Percentiles rank a stretch among this genome's conserved stretches.
These are phyloP conservation scores for Strigamia maritima DNA, from an alignment of 2,888 invertebrate genomes.

Conservation along the genomic window DNA sequence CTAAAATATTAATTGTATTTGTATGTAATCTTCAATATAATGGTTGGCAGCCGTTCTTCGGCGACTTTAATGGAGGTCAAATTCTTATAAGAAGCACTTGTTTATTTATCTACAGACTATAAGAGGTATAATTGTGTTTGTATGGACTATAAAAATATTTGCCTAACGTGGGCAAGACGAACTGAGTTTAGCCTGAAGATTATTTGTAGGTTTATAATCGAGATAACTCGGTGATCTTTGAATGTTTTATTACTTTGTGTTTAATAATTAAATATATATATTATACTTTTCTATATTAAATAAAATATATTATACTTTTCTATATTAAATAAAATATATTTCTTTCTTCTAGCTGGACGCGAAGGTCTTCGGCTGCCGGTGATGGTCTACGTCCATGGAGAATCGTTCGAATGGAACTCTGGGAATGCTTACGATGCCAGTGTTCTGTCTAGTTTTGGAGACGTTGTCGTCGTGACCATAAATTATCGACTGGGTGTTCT, in stretches of 20 bases:
- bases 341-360: slow-evolving; percentile 38
- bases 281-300: background rate
- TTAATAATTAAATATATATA: background rate
- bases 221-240: background rate
- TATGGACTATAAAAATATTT: no score
- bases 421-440: slow-evolving; percentile 97
- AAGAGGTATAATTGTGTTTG: no score
- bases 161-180: no score
- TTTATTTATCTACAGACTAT: no score
- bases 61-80: no score
- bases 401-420: slow-evolving; percentile 94
- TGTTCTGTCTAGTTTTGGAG: slow-evolving; percentile 81
- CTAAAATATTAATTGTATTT: no score
- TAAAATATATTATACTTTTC: background rate
- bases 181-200: no score
- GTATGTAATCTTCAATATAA: no score
- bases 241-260: background rate
- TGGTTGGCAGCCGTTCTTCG: no score
- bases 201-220: no score
- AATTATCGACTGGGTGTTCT: slow-evolving; percentile 58
- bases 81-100: no score
- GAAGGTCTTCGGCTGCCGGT: slow-evolving; percentile 59
- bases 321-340: background rate
- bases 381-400: slow-evolving; percentile 89
- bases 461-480: slow-evolving; percentile 58